Percentiles rank a stretch among this genome's conserved stretches.
These are phyloP conservation scores for Misgurnus anguillicaudatus DNA, from an alignment of 2,113 vertebrate species.

Conservation along the genomic window DNA sequence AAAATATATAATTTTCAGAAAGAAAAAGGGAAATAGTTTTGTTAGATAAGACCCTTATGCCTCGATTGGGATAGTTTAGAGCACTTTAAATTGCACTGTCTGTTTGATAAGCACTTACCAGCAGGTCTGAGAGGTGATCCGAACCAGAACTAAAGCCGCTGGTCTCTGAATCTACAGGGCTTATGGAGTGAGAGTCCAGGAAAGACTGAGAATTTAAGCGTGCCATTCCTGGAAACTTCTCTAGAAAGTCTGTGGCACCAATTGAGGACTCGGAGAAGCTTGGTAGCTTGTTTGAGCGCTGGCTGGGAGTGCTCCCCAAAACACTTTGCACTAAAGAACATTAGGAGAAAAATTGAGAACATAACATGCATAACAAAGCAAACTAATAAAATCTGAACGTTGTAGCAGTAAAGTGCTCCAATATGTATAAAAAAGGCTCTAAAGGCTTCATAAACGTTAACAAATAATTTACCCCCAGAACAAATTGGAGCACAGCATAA, in stretches of 20 bases:
- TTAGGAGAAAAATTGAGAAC: background rate
- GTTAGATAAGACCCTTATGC: no score
- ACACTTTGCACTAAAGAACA: constrained; percentile 74
- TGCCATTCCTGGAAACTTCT: constrained; percentile 84
- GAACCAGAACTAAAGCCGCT: constrained; percentile 98
- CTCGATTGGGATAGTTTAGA: no score
- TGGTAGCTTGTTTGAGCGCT: constrained; percentile 82
- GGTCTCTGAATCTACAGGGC: constrained; percentile 95
- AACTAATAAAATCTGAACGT: background rate
- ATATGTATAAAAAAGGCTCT: background rate
- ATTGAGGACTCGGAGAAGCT: constrained; percentile 81
- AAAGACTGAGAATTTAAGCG: constrained; percentile 84
- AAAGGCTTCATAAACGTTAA: background rate
- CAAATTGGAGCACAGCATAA: background rate
- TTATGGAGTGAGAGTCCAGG: constrained; percentile 93
- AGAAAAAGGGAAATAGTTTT: no score
- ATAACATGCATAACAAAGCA: background rate
- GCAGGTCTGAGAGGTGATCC: constrained; percentile 92
- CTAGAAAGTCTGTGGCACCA: constrained; percentile 84
- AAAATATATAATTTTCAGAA: no score
- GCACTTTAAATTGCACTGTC: no score
- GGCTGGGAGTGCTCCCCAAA: constrained; percentile 85
- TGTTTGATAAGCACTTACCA: constrained; percentile 72
- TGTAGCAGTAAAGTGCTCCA: background rate
- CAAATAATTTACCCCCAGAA: background rate